These are phyloP conservation scores for Ursus arctos DNA, from an alignment of 2,113 vertebrate genomes.

Conservation along the genomic window DNA sequence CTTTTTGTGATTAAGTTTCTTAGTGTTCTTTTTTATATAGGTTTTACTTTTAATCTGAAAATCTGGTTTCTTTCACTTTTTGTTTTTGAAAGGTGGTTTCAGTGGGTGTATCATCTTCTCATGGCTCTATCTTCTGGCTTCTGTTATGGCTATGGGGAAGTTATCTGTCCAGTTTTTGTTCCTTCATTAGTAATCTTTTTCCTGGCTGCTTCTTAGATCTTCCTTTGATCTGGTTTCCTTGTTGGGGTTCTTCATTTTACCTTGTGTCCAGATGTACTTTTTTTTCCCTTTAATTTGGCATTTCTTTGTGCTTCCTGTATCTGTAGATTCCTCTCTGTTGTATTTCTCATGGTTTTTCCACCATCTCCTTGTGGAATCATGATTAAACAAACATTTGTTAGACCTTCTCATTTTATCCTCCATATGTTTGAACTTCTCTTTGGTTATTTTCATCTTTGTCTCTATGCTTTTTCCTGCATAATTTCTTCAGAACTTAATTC, in stretches of 20 bases:
- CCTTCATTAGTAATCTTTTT: background rate
- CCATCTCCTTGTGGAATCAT: background rate
- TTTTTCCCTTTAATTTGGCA: background rate
- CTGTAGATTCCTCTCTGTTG: background rate
- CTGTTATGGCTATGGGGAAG: background rate
- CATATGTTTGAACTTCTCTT: background rate
- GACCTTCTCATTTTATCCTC: background rate
- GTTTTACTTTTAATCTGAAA: constrained; percentile 5
- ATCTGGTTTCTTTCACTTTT: background rate
- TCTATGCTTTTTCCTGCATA: background rate
- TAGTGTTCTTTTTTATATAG: background rate
- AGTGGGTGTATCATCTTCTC: background rate
- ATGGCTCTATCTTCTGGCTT: background rate
- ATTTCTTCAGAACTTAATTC: background rate
- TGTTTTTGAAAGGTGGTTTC: background rate
- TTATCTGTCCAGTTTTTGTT: background rate
- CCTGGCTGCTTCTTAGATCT: background rate
- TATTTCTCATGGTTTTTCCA: background rate
- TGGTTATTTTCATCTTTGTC: background rate
- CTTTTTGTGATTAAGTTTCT: background rate
- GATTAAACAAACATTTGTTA: background rate
- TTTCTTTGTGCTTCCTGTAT: background rate
- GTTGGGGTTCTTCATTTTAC: background rate
- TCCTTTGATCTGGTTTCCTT: background rate
- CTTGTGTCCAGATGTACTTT: background rate